Base-by-base conservation (phyloP, 1,140 invertebrate species). In the Drosophila murphyi region DNA sequence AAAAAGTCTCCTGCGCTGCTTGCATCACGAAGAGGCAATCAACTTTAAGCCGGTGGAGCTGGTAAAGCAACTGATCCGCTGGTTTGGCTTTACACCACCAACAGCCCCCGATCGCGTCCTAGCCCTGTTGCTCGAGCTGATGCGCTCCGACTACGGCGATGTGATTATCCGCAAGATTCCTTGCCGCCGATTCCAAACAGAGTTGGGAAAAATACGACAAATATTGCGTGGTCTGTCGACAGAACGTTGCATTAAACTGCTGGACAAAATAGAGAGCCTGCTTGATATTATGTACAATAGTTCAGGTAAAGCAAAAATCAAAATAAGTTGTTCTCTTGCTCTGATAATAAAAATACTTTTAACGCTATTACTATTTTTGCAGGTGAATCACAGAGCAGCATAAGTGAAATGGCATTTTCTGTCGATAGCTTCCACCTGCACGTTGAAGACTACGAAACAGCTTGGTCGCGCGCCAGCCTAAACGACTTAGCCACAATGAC, bases 61-160 rank as follows among this genome's bases (percentile, higher is more conserved):
- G 4, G 63, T 80, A 2, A 92, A 92, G 43, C 89, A 92, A 10
- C 54, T 92, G 0, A 92, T 92, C n/a, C 86, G 89, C 5, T 92
- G 91, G 91, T 91, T 92, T 54, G 79, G 59, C 0, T 51, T 51
- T 10, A 55, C 55, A 12, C 91, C 91, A 0, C 52, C 52, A 0
- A n/a, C 67, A 10, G 75, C 61, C 28, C 5, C 68, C 0, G 74
- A 89, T 32, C 78, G 75, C 4, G 91, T 92, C 2, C 69, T 92
- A 45, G 12, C 78, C 10, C 39, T 92, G 5, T 55, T 92, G 48
- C n/a, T 90, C 34, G 72, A 77, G 29, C 65, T 92, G 7, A 32
- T 92, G 48, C 67, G 78, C 3, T 90, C 90, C 0, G 60, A 62
- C 4, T 91, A 90, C 41, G 52, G 41, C 3, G 37, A 68, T 7